phyloP scores from a whole-genome alignment of 2,888 invertebrate species.

The Nephrocerus scutellatus region DNA sequence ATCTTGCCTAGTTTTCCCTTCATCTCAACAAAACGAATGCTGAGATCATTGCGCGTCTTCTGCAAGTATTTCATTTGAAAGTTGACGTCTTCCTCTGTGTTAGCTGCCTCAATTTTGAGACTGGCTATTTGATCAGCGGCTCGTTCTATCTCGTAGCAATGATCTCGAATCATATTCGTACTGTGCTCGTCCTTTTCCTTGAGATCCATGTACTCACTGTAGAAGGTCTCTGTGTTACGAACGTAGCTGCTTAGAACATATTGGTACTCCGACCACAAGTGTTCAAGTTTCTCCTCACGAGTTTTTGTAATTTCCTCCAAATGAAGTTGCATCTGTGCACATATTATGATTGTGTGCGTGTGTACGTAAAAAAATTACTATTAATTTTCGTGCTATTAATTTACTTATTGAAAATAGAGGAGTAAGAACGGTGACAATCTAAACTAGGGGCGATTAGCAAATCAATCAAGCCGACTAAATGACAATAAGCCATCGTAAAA shows the following conservation, averaged over 20 bases:
- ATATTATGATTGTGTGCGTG: too few relatives aligned
- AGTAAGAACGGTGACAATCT: too few relatives aligned
- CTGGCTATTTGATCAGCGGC: conserved; percentile 38
- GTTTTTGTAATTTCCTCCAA: conserved; percentile 46
- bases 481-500: not conserved
- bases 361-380: too few relatives aligned
- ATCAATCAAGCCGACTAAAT: not conserved
- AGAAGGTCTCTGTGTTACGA: conserved; percentile 45
- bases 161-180: conserved; percentile 40
- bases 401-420: conserved; percentile 18
- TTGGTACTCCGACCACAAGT: conserved; percentile 48
- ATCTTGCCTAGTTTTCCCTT: conserved; percentile 53
- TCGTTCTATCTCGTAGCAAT: conserved; percentile 41
- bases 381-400: too few relatives aligned
- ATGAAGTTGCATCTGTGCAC: conserved; percentile 40
- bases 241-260: conserved; percentile 44
- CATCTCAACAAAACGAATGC: conserved; percentile 49
- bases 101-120: conserved; percentile 50
- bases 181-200: conserved; percentile 47
- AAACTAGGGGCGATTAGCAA: too few relatives aligned
- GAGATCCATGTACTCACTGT: conserved; percentile 47
- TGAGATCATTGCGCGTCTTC: conserved; percentile 49
- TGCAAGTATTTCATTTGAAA: conserved; percentile 49
- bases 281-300: conserved; percentile 50
- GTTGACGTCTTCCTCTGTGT: conserved; percentile 47